Conservation (phyloP, 2,113 vertebrate genomes). For the Copsychus sechellarum region DNA sequence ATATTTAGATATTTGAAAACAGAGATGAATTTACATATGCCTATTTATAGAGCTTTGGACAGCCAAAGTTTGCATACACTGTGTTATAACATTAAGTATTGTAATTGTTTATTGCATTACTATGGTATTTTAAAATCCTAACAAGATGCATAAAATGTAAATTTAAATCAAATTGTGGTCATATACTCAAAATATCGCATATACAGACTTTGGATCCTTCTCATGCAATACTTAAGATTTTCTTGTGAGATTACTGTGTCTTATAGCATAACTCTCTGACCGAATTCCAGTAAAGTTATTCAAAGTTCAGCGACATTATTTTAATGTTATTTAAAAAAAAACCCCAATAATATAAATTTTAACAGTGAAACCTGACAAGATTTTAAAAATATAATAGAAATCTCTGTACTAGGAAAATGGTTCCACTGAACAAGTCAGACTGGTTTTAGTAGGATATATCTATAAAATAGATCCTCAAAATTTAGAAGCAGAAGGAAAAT, state of each 20-base stretch:
- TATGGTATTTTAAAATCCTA: not conserved
- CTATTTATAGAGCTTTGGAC: not conserved
- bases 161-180: not conserved
- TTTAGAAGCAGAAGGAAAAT: not conserved
- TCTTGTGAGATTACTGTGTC: not conserved
- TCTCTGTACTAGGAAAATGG: not conserved
- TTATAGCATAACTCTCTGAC: not conserved
- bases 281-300: not conserved
- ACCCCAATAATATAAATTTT: not conserved
- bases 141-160: not conserved
- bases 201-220: not conserved
- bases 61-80: not conserved
- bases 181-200: not conserved
- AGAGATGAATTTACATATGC: not conserved
- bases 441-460: not conserved
- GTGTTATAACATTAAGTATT: not conserved
- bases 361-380: not conserved
- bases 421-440: not conserved
- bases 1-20: not conserved
- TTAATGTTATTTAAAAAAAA: not conserved
- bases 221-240: not conserved
- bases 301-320: not conserved
- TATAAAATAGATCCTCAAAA: not conserved
- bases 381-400: not conserved
- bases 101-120: not conserved